Conservation (phyloP, 2,888 invertebrate genomes). For the Sialis lutaria region DNA sequence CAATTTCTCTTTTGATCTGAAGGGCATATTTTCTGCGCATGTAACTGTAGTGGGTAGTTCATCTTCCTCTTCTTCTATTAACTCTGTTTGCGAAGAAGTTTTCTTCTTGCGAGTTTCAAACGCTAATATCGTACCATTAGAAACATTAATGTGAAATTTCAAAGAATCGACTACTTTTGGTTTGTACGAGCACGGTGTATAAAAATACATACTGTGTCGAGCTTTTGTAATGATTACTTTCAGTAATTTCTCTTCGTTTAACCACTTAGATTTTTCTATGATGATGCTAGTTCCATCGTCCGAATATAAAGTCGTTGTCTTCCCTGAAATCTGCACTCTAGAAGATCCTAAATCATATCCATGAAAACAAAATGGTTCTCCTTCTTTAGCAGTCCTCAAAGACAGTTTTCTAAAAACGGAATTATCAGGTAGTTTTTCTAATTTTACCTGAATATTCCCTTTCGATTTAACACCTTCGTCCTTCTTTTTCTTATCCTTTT, state of each 20-base stretch:
- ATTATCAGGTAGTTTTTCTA: constrained; percentile 1
- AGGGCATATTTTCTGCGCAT: background rate
- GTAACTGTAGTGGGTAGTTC: background rate
- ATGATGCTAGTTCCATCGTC: constrained; percentile 15
- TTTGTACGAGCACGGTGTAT: constrained; percentile 6
- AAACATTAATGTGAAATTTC: constrained; percentile 17
- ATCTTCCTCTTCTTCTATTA: background rate
- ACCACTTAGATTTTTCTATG: constrained; percentile 16
- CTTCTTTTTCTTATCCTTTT: constrained; percentile 4
- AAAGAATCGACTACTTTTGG: constrained; percentile 5
- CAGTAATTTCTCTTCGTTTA: constrained; percentile 11
- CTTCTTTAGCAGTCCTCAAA: constrained; percentile 7
- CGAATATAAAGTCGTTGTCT: constrained; percentile 13
- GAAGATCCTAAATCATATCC: constrained; percentile 18
- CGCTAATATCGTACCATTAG: constrained; percentile 15
- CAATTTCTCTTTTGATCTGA: background rate
- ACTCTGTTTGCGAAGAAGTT: background rate
- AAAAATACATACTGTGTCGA: constrained; percentile 13
- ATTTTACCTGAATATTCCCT: background rate
- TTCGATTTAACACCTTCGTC: background rate
- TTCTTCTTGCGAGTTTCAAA: constrained; percentile 10
- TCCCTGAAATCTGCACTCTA: constrained; percentile 15
- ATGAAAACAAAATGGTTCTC: constrained; percentile 13
- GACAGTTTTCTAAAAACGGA: constrained; percentile 1
- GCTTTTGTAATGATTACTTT: constrained; percentile 12